Evolutionary conservation across 2,888 invertebrate species (phyloP).

Genomic region (Scaptomyza reducta): DNA sequence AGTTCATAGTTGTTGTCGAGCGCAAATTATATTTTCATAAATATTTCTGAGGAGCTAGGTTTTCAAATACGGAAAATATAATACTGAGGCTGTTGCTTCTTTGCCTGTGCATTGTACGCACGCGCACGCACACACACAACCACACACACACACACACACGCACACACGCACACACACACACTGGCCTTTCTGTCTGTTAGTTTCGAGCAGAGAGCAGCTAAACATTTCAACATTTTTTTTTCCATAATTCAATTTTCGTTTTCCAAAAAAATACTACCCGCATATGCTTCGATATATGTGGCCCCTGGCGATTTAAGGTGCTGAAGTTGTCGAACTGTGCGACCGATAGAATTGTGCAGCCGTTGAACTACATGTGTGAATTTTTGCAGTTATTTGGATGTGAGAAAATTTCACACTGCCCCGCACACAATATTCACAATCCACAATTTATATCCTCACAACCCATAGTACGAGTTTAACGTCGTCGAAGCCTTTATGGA

Average conservation of each 20-base stretch:
- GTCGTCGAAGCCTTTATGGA: constrained; percentile 37
- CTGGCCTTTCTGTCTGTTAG: constrained; percentile 9
- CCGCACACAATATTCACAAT: neutral
- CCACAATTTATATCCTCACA: neutral
- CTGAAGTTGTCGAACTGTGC: constrained; percentile 39
- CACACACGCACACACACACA: constrained; percentile 11
- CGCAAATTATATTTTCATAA: constrained; percentile 77
- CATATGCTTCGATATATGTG: constrained; percentile 42
- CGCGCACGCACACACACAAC: constrained; percentile 13
- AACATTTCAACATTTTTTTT: constrained; percentile 53
- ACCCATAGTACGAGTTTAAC: neutral
- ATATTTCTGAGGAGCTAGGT: constrained; percentile 58
- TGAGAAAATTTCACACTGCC: constrained; percentile 37
- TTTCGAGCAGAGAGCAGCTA: neutral
- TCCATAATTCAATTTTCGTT: constrained; percentile 65
- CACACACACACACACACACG: too few species aligned
- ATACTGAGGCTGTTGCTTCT: constrained; percentile 54
- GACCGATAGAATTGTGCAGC: constrained; percentile 22
- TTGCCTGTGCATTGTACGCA: constrained; percentile 58
- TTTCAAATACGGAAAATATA: constrained; percentile 37
- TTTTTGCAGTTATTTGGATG: constrained; percentile 65
- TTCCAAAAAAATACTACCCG: constrained; percentile 3
- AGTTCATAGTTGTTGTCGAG: constrained; percentile 24
- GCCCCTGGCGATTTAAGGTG: constrained; percentile 48
- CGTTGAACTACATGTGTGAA: constrained; percentile 15